Evolutionary conservation across 2,888 invertebrate genomes (phyloP), one percentile per base, ranked within the genome.

Genomic region (Corythucha ciliata): DNA sequence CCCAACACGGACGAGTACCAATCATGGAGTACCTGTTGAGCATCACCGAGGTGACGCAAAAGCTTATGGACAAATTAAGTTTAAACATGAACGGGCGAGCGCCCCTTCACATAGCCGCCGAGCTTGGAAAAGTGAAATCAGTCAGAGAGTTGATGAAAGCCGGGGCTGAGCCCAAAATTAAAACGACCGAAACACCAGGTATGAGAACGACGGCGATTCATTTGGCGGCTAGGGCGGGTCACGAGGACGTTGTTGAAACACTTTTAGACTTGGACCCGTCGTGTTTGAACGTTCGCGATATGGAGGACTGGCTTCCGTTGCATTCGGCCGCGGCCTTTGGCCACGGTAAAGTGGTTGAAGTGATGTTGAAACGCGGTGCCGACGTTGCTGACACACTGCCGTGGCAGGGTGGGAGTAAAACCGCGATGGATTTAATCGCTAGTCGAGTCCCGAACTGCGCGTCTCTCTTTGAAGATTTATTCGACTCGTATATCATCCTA

Each of bases 331-430:
- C 75, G 37, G 70, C 73, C 50, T 72, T 75, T 57, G 77, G 78
- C 1, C 76, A 77, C 56, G 72, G 75, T 60, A 75, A 77, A 55
- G 73, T 76, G 41, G 74, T 78, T 14, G 64, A 65, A 54, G 56
- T 68, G 24, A 61, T 73, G 20, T 57, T 72, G 36, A 66, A 66
- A n/a, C 56, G 72, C 63, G 74, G 74, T 8, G 72, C 71, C 2
- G 71, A 74, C 55, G 58, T 72, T 10, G 70, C 73, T 12, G 57
- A 59, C 36, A 67, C 67, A 0, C 66, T 71, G 42, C 67, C 65
- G 58, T 18, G 45, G n/a, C 59, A 61, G 16, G 58, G 57, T 14
- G 53, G 57, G 16, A 54, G 53, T 12, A 48, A 55, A 21, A 68
- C 74, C 42, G 73, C 73, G n/a, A 67, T 75, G 21, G 74, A 74